These are phyloP conservation scores for Bos taurus DNA, from an alignment of 2,113 vertebrate species.

Conservation along the genomic window DNA sequence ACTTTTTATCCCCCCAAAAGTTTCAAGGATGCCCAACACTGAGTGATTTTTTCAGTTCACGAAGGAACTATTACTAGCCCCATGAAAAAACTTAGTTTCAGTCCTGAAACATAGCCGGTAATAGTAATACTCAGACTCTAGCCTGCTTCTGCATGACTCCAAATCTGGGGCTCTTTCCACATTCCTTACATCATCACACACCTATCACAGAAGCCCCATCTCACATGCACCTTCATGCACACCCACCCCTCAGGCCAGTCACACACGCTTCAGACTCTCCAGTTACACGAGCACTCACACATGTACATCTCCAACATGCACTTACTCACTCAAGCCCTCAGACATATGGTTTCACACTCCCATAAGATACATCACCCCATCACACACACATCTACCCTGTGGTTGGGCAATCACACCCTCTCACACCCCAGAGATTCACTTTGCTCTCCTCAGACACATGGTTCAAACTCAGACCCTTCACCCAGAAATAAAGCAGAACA, in stretches of 20 bases:
- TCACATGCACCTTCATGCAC: not conserved
- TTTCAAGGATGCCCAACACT: not conserved
- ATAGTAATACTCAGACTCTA: not conserved
- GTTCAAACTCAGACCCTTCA: not conserved
- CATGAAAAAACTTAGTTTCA: not conserved
- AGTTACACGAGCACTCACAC: fast-evolving
- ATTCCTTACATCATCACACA: not conserved
- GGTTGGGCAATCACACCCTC: not conserved
- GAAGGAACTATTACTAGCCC: not conserved
- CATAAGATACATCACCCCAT: not conserved
- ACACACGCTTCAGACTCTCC: not conserved
- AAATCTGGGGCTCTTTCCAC: not conserved
- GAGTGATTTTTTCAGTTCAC: not conserved
- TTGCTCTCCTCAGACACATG: not conserved
- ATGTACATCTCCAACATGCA: fast-evolving
- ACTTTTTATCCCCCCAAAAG: not conserved
- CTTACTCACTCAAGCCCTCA: not conserved
- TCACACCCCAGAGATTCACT: not conserved
- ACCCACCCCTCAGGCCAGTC: not conserved
- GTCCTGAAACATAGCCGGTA: not conserved
- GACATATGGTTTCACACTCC: fast-evolving
- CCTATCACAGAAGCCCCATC: not conserved
- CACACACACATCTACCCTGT: not conserved
- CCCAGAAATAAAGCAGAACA: not conserved
- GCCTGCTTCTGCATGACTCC: not conserved